Evolutionary conservation across 2,888 invertebrate genomes (phyloP).

Genomic region (Napeogenes sylphis): DNA sequence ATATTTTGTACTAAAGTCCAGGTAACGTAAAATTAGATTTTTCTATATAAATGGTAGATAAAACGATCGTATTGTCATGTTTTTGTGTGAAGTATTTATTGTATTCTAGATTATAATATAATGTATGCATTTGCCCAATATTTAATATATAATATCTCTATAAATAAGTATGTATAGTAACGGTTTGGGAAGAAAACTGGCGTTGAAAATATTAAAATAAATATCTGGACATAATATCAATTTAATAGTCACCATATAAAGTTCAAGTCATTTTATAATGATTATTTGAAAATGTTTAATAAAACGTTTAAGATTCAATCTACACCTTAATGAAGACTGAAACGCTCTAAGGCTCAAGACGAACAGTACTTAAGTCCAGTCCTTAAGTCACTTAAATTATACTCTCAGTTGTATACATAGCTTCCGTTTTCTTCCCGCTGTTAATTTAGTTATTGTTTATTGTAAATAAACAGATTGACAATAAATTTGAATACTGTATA

Average conservation of each 20-base stretch:
- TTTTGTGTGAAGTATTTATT: conserved; percentile 1
- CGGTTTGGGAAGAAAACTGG: neutral
- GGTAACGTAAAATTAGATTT: neutral
- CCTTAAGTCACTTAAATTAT: neutral
- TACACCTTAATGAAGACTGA: too few relatives aligned
- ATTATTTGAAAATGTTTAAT: too few relatives aligned
- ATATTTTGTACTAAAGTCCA: conserved; percentile 2
- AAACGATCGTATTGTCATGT: conserved; percentile 2
- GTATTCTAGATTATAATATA: conserved; percentile 6
- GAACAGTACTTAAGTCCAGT: neutral
- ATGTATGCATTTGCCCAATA: conserved; percentile 19
- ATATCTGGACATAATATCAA: neutral
- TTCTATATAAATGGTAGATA: conserved; percentile 28
- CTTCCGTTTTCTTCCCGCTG: conserved; percentile 43
- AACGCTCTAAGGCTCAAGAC: too few relatives aligned
- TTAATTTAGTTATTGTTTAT: conserved; percentile 60
- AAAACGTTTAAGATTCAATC: too few relatives aligned
- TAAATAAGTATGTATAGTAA: neutral
- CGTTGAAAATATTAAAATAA: neutral
- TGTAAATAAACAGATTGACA: conserved; percentile 76
- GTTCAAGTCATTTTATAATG: too few relatives aligned
- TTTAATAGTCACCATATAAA: neutral
- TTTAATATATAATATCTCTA: neutral
- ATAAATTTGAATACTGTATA: conserved; percentile 68
- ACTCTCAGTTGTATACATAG: neutral